phyloP scores from a whole-genome alignment of 2,888 invertebrate species.

The Lypha dubia region DNA sequence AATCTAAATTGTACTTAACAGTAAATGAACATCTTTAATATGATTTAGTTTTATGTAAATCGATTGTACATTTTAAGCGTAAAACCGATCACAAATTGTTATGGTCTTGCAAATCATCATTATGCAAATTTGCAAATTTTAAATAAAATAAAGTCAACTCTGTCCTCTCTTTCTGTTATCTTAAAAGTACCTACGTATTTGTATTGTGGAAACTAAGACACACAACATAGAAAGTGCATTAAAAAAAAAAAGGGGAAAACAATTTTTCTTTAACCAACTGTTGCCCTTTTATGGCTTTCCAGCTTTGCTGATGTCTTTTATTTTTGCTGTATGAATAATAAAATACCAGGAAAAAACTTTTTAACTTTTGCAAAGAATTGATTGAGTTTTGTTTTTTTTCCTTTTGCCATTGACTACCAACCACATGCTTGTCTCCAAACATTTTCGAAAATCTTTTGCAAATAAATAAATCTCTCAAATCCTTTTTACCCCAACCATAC shows the following conservation, averaged over 20 bases:
- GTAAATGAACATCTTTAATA: no score
- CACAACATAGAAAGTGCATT: conserved; percentile 5
- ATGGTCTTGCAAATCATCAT: no score
- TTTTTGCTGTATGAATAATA: not conserved
- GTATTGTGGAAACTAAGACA: not conserved
- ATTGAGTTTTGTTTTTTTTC: no score
- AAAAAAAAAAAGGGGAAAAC: not conserved
- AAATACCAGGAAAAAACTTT: not conserved
- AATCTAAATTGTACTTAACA: no score
- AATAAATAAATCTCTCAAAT: not conserved
- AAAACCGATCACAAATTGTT: no score
- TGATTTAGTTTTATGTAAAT: no score
- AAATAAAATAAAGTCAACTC: not conserved
- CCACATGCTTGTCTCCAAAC: not conserved
- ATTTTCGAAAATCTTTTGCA: not conserved
- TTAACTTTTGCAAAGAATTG: conserved; percentile 7
- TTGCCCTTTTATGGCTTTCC: not conserved
- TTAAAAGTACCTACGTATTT: not conserved
- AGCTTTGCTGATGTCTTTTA: not conserved
- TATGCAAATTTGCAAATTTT: no score
- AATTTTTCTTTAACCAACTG: not conserved
- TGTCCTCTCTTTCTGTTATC: not conserved
- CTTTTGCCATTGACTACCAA: not conserved
- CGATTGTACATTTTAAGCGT: no score
- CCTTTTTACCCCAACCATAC: not conserved